A percentile compares a stretch with the other conserved stretches of the same genome.
phyloP scores from a whole-genome alignment of 2,888 invertebrate genomes.

The Platynereis dumerilii region DNA sequence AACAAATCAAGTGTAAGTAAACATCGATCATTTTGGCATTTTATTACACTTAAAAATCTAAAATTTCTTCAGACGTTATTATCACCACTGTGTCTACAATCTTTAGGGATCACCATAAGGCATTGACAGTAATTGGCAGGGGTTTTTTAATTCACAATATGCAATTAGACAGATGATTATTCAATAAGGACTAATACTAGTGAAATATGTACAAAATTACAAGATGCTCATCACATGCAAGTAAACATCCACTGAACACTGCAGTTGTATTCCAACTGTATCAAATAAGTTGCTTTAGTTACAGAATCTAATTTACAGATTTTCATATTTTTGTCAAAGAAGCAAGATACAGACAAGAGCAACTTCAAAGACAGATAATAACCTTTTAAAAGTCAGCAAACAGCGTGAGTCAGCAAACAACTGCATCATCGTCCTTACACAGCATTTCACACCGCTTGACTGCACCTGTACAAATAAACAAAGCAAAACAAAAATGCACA shows the following conservation, averaged over 20 bases:
- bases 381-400: constrained; percentile 13
- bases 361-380: constrained; percentile 15
- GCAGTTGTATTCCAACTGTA: too few relatives aligned
- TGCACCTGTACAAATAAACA: not conserved
- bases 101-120: not conserved
- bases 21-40: constrained; percentile 5
- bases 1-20: constrained; percentile 16
- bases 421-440: constrained; percentile 10
- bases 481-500: too few relatives aligned
- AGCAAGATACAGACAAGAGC: constrained; percentile 7
- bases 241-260: too few relatives aligned
- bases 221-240: too few relatives aligned
- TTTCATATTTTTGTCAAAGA: not conserved
- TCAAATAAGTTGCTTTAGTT: too few relatives aligned
- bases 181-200: not conserved
- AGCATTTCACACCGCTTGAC: constrained; percentile 12
- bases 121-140: not conserved
- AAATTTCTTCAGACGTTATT: not conserved
- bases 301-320: too few relatives aligned
- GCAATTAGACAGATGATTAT: not conserved
- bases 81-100: not conserved
- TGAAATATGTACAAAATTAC: not conserved
- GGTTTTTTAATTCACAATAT: constrained; percentile 3
- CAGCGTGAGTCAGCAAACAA: not conserved
- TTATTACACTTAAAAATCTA: constrained; percentile 6